These are phyloP conservation scores for Etheostoma spectabile DNA, from an alignment of 2,113 vertebrate genomes.

Conservation along the genomic window DNA sequence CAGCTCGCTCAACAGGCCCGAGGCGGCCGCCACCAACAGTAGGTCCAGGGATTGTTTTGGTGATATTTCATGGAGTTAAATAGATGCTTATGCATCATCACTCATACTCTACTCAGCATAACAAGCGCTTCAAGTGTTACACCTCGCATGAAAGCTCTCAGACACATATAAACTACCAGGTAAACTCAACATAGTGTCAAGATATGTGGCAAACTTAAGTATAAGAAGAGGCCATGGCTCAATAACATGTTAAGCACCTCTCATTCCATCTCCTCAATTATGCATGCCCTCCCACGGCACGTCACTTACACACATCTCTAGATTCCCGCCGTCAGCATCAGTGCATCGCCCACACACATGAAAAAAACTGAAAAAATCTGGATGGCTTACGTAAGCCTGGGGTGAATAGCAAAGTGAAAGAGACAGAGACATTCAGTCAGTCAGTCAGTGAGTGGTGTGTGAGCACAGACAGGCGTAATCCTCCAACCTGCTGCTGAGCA, in stretches of 20 bases:
- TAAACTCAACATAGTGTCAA: constrained; percentile 13
- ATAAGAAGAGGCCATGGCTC: constrained; percentile 44
- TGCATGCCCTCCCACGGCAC: constrained; percentile 65
- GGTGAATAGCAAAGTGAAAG: constrained; percentile 64
- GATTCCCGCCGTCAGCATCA: constrained; percentile 46
- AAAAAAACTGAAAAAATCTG: constrained; percentile 43
- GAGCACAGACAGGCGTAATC: constrained; percentile 41
- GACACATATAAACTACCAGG: neutral
- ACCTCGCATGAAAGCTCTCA: constrained; percentile 7
- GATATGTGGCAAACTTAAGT: constrained; percentile 27
- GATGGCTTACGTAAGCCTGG: constrained; percentile 70
- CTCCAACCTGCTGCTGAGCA: constrained; percentile 22
- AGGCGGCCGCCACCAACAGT: constrained; percentile 90
- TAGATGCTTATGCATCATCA: constrained; percentile 22
- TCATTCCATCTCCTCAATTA: constrained; percentile 66
- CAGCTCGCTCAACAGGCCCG: constrained; percentile 96
- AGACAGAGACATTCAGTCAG: constrained; percentile 54
- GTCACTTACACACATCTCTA: constrained; percentile 67
- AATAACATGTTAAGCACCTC: constrained; percentile 64
- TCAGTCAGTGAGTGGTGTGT: constrained; percentile 42
- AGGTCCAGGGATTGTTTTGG: constrained; percentile 71
- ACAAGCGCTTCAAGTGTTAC: constrained; percentile 31
- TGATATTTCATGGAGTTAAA: constrained; percentile 22
- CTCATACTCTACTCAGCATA: constrained; percentile 2
- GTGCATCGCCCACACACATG: constrained; percentile 64